Evolutionary conservation across 2,888 invertebrate species (phyloP).

Genomic region (Candidula unifasciata): DNA sequence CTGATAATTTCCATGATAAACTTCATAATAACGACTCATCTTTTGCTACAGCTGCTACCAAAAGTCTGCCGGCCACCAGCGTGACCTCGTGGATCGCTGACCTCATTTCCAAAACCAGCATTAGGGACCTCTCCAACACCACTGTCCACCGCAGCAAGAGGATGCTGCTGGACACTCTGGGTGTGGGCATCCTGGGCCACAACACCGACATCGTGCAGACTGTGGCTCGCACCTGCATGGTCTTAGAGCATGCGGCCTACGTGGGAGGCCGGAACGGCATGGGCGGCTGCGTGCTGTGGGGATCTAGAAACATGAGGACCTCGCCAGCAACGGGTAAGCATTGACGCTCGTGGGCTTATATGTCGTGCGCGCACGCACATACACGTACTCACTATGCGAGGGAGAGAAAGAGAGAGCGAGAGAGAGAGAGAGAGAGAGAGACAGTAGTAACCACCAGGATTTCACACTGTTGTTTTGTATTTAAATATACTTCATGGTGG

Average conservation of each 20-base stretch:
- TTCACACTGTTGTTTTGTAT: too few species aligned
- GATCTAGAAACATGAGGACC: slow-evolving; percentile 37
- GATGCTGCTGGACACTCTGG: slow-evolving; percentile 66
- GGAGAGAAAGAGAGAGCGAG: background rate
- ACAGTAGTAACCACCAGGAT: too few species aligned
- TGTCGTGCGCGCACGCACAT: background rate
- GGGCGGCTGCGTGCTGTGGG: slow-evolving; percentile 49
- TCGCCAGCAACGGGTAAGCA: slow-evolving; percentile 45
- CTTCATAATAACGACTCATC: background rate
- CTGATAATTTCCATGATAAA: too few species aligned
- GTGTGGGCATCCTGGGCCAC: slow-evolving; percentile 59
- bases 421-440: too few species aligned
- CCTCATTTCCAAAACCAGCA: slow-evolving; percentile 57
- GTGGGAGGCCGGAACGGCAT: background rate
- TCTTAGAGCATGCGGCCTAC: slow-evolving; percentile 17
- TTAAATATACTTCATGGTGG: too few species aligned
- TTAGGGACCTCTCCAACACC: slow-evolving; percentile 56
- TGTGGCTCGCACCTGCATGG: slow-evolving; percentile 54
- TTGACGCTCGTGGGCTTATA: background rate
- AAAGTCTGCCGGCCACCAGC: slow-evolving; percentile 53
- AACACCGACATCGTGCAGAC: slow-evolving; percentile 60
- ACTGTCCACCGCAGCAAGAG: slow-evolving; percentile 62
- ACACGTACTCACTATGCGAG: background rate
- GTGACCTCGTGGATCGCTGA: slow-evolving; percentile 61
- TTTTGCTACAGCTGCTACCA: slow-evolving; percentile 23